phyloP scores from a whole-genome alignment of 2,113 vertebrate species.

The Neotoma lepida region DNA sequence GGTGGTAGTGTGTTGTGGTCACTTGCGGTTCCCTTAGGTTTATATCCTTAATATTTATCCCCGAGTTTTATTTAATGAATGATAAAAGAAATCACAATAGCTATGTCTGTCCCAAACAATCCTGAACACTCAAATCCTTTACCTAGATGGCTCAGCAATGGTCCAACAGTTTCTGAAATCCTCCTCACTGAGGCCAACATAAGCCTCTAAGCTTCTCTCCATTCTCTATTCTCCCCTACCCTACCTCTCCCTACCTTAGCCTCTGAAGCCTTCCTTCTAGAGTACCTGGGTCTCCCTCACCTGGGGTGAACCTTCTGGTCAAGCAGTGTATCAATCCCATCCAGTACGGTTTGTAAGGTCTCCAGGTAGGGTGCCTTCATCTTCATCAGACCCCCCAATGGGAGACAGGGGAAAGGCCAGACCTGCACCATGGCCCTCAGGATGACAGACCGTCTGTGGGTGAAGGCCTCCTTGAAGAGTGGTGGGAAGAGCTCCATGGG shows the following conservation, averaged over 20 bases:
- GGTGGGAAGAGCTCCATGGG: not conserved
- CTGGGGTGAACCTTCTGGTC: not conserved
- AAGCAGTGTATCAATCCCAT: not conserved
- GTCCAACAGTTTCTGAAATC: not conserved
- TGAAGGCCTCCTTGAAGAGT: not conserved
- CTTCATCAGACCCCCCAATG: slow-evolving; percentile 30
- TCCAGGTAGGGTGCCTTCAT: not conserved
- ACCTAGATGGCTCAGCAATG: not conserved
- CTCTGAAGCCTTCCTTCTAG: not conserved
- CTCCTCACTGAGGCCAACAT: too few species aligned
- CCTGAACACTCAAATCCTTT: not conserved
- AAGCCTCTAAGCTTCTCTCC: not conserved
- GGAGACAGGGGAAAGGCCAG: slow-evolving; percentile 28
- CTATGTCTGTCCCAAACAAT: not conserved
- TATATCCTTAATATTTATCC: not conserved
- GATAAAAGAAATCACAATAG: not conserved
- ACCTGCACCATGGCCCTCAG: not conserved
- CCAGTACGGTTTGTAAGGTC: not conserved
- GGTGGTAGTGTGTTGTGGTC: not conserved
- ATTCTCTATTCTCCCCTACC: too few species aligned
- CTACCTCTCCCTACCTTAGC: not conserved
- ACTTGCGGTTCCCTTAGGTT: not conserved
- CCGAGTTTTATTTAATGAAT: not conserved
- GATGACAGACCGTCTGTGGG: rapidly evolving
- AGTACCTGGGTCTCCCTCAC: not conserved